These are phyloP conservation scores for Porites cylindrica DNA, from an alignment of 92 coral and sea anemone species.

Conservation along the genomic window DNA sequence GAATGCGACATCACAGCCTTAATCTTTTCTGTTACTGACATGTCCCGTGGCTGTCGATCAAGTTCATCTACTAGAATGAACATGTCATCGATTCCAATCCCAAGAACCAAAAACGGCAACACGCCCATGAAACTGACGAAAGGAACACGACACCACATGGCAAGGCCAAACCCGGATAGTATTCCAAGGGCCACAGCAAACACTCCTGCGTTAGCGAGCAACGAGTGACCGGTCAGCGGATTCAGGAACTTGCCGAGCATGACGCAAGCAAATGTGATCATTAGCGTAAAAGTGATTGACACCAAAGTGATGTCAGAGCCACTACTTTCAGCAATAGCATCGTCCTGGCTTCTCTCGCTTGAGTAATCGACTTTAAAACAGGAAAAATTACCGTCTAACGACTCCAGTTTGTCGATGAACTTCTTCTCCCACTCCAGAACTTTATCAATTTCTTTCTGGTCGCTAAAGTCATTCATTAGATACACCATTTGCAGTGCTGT, in stretches of 20 bases:
- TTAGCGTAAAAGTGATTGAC: constrained; percentile 76
- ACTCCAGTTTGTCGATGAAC: constrained; percentile 65
- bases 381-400: constrained; percentile 38
- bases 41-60: constrained; percentile 75
- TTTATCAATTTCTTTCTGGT: constrained; percentile 38
- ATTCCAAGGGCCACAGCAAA: constrained; percentile 93
- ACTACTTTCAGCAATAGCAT: constrained; percentile 86
- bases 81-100: constrained; percentile 95
- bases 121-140: constrained; percentile 83
- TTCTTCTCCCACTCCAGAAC: constrained; percentile 65
- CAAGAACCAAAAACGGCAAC: constrained; percentile 82
- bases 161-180: constrained; percentile 84
- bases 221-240: constrained; percentile 87
- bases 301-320: constrained; percentile 82
- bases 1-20: constrained; percentile 84
- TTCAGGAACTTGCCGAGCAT: constrained; percentile 83
- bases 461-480: constrained; percentile 39
- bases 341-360: constrained; percentile 81
- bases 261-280: constrained; percentile 84
- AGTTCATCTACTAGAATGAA: constrained; percentile 90
- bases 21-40: constrained; percentile 67
- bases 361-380: constrained; percentile 67
- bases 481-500: constrained; percentile 66
- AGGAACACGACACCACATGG: constrained; percentile 70
- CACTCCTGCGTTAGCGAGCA: constrained; percentile 86